Evolutionary conservation across 2,113 vertebrate species (phyloP).

Genomic region (Lophochroa leadbeateri): DNA sequence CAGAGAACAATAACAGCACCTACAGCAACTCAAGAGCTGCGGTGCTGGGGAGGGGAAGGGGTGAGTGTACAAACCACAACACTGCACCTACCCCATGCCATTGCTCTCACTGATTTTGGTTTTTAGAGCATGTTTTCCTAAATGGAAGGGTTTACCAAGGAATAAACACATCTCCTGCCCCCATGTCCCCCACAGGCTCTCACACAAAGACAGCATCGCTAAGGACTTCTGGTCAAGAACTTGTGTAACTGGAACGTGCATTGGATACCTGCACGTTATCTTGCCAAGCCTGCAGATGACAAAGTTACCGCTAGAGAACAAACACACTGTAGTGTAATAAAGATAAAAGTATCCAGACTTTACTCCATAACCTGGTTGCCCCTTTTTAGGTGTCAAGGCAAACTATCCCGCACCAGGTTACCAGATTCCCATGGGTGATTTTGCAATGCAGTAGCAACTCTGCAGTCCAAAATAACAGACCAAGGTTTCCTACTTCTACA

Average conservation of each 20-base stretch:
- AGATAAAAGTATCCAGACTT: not conserved
- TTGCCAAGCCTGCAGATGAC: not conserved
- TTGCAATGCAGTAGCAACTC: not conserved
- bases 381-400: not conserved
- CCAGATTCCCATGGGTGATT: not conserved
- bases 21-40: not conserved
- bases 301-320: not conserved
- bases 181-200: not conserved
- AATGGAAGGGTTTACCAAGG: not conserved
- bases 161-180: not conserved
- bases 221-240: not conserved
- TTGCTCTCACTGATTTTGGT: not conserved
- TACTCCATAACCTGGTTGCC: not conserved
- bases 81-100: not conserved
- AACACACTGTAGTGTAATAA: not conserved
- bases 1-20: not conserved
- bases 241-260: not conserved
- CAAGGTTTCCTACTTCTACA: not conserved
- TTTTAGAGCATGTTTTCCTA: not conserved
- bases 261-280: not conserved
- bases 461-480: not conserved
- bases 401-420: too few relatives aligned
- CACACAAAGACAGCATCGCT: conserved; percentile 1
- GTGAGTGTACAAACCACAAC: not conserved
- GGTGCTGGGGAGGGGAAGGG: not conserved